Base-by-base conservation (phyloP, 1,140 invertebrate species). In the Camponotus vicinus region DNA sequence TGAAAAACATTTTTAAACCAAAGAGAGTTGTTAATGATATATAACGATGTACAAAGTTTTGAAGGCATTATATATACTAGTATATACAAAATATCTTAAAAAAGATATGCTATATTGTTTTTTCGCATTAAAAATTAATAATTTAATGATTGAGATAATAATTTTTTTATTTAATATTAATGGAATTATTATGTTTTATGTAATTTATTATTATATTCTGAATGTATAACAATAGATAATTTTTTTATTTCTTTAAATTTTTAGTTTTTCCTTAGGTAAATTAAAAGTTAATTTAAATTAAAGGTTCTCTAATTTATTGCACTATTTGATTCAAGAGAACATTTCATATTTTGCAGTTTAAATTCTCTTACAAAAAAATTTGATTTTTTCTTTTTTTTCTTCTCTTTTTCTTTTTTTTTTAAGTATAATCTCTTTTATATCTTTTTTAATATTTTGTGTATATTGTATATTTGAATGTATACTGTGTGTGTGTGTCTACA, bases 31-130 rank as follows among this genome's bases (percentile, higher is more conserved):
- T 78, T 82, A 67, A 76, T 52, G 63, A 63, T 88, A 87, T 75
- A 67, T 45, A 32, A 71, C 45, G 70, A 89, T 78, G 80, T 90
- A 89, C 79, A 90, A 90, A 90, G 34, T 71, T 49, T 89, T 63
- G 49, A 90, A 82, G 86, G 86, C 76, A 87, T 90, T 90, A 87
- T 66, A 57, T 89, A 45, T 9, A 87, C 78, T 85, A 88, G 73
- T 88, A 82, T 63, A 42, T 82, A 70, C 67, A 70, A 80, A 40
- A 69, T 80, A 34, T 80, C 4, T 70, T 80, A n/a, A 69, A 70
- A 66, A 80, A 80, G 64, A 21, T 70, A 42, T 57, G 6, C 3
- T 40, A 55, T 67, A 27, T 61, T 5, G 9, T 27, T 18, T 76
- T 21, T 75, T 57, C 11, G 4, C 18, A 8, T 15, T 32, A 8